Evolutionary conservation across 1,140 invertebrate species (phyloP), one percentile per base, ranked within the genome.

Genomic region (Drosophila pseudoobscura): DNA sequence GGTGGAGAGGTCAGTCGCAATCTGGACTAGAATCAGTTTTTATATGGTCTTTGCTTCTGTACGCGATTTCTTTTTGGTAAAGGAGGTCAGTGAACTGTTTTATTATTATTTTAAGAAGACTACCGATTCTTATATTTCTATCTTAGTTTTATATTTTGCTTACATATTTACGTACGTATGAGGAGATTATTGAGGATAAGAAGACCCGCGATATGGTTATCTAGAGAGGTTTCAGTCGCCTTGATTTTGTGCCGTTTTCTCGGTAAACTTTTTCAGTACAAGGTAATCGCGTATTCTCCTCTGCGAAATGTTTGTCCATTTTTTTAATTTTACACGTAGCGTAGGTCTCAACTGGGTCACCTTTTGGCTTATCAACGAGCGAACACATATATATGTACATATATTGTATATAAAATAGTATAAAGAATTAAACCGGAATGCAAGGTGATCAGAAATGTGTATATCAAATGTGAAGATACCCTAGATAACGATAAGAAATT

Each of bases 351-450:
- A 87, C 47, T 80, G 64, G 69, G 80, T 87, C 82, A 87, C 76
- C 82, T 85, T 85, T 87, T 75, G 69, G 68, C 77, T 85, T 85
- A 85, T 85, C 80, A 85, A 75, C 47, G 44, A 15, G 2, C 31
- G 2, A 31, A 8, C 29, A 29, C 7, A 29, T 7, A 7, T 8
- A 31, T 31, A 9, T 6, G 8, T 7, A 7, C 8, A 31, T 31
- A 9, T 31, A 31, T 44, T 75, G 60, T 39, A 61, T 22, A 63
- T 68, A 65, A 35, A 50, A 63, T 59, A 58, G 59, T 59, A 62
- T 65, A 49, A 50, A 53, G 44, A 41, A 58, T 52, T 26, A 57
- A 52, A 41, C 55, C 24, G 24, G n/a, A 55, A 68, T 35, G 65
- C 62, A 55, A 69, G 65, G 65, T 69, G 41, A 43, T 7, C 24